Evolutionary conservation across 2,113 vertebrate genomes (phyloP).

Genomic region (Ciconia maguari): DNA sequence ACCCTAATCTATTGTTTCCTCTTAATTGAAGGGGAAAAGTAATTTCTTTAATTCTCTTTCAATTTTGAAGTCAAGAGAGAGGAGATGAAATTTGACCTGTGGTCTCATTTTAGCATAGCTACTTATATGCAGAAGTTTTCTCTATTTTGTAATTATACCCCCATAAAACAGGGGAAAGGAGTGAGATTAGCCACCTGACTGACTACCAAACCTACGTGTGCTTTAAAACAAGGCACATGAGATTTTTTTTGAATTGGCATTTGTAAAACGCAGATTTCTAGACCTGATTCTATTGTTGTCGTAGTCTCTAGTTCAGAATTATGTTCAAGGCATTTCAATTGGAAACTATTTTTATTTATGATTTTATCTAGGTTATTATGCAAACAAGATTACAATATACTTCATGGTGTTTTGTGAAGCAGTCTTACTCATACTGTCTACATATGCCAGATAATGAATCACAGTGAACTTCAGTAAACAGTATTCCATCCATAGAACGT

Average conservation of each 20-base stretch:
- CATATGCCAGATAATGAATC: conserved; percentile 13
- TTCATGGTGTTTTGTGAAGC: background rate
- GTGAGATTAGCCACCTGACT: background rate
- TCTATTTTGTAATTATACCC: background rate
- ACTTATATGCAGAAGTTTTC: background rate
- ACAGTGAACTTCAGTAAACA: background rate
- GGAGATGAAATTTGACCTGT: background rate
- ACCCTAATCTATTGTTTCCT: background rate
- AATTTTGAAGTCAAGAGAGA: background rate
- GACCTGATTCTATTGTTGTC: background rate
- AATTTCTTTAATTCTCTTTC: conserved; percentile 7
- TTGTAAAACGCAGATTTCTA: background rate
- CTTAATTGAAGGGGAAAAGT: background rate
- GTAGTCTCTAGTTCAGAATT: background rate
- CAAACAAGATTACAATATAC: conserved; percentile 28
- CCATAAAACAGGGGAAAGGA: background rate
- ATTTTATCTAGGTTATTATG: conserved; percentile 33
- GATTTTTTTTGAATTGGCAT: background rate
- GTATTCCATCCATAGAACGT: background rate
- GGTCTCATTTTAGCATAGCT: background rate
- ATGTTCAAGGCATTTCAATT: conserved; percentile 12
- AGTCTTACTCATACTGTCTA: conserved; percentile 29
- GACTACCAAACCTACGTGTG: background rate
- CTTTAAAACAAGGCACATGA: background rate
- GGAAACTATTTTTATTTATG: conserved; percentile 40